Evolutionary conservation across 2,113 vertebrate species (phyloP).

Genomic region (Erythrocebus patas): DNA sequence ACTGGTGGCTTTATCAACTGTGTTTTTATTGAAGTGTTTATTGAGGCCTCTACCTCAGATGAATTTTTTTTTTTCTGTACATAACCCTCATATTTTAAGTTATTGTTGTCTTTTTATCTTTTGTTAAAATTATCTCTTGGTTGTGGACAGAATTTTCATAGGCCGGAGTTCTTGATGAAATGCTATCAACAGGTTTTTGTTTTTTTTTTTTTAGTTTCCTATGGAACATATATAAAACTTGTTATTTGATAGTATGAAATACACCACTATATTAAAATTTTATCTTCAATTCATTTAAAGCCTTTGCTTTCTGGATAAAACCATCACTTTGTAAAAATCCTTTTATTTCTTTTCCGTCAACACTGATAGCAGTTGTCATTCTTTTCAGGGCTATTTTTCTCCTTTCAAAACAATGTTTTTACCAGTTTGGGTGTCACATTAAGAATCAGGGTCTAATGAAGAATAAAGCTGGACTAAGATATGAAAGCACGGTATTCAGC

Average conservation of each 20-base stretch:
- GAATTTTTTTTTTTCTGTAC: neutral
- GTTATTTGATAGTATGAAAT: neutral
- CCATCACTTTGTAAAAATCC: neutral
- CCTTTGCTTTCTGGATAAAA: neutral
- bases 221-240: neutral
- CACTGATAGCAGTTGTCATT: neutral
- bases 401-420: neutral
- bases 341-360: neutral
- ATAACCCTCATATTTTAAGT: neutral
- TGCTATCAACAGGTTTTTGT: neutral
- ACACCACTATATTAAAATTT: neutral
- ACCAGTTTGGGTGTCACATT: neutral
- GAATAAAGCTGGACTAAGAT: neutral
- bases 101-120: neutral
- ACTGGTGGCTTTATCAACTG: neutral
- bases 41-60: neutral
- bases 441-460: neutral
- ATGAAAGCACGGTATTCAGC: neutral
- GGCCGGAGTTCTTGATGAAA: neutral
- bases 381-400: neutral
- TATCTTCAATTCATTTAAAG: neutral
- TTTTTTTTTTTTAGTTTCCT: neutral
- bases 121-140: conserved; percentile 13
- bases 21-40: neutral
- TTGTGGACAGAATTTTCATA: neutral